These are phyloP conservation scores for Macaca mulatta DNA, from an alignment of 2,113 vertebrate genomes.

Conservation along the genomic window DNA sequence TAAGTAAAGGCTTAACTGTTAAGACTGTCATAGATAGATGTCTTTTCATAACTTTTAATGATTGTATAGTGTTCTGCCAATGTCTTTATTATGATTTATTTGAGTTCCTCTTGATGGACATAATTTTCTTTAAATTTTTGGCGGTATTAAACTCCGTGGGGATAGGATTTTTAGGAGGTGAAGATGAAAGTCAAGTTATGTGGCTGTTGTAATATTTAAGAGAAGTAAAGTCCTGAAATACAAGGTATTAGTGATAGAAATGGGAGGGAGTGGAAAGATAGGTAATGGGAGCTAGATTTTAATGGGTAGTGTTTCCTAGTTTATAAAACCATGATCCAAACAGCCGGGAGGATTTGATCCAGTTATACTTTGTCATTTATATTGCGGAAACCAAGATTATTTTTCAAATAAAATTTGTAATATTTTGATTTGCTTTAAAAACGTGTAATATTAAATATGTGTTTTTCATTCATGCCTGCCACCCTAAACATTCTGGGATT, in stretches of 20 bases:
- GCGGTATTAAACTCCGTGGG: not conserved
- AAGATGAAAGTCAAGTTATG: not conserved
- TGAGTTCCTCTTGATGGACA: not conserved
- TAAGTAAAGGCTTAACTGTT: not conserved
- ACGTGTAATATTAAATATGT: not conserved
- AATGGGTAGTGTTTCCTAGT: not conserved
- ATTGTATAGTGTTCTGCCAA: not conserved
- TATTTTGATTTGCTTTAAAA: not conserved
- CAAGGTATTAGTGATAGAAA: not conserved
- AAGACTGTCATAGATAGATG: not conserved
- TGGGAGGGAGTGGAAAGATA: not conserved
- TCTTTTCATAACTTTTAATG: not conserved
- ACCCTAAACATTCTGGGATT: not conserved
- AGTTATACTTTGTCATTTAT: not conserved
- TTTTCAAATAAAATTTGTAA: slow-evolving; percentile 6
- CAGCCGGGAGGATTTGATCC: not conserved
- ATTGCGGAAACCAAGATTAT: not conserved
- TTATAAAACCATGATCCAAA: not conserved
- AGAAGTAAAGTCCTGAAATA: not conserved
- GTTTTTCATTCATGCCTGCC: not conserved
- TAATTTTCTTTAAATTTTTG: not conserved
- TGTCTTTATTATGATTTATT: slow-evolving; percentile 8
- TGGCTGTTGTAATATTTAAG: not conserved
- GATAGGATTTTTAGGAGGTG: not conserved
- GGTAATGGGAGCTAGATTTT: not conserved